Conservation (phyloP, 1,140 invertebrate species). For the Zaprionus africanus region DNA sequence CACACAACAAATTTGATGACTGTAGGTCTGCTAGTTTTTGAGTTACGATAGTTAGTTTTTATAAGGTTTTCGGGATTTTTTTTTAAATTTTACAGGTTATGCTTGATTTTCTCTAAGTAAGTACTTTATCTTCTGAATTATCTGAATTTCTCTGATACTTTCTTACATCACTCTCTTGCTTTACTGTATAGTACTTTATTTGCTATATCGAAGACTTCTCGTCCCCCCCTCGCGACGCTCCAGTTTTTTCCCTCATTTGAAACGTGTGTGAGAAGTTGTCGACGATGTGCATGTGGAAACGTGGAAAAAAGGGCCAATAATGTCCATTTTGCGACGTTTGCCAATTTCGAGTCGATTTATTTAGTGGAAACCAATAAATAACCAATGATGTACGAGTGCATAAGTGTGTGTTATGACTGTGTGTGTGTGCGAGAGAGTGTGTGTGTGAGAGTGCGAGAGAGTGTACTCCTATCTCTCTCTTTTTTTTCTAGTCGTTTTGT, state of each 20-base stretch:
- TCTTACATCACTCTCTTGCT: too few species aligned
- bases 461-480: not conserved
- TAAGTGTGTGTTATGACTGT: slow-evolving; percentile 13
- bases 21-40: too few species aligned
- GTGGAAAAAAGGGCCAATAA: slow-evolving; percentile 62
- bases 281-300: slow-evolving; percentile 15
- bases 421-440: slow-evolving; percentile 8
- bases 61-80: too few species aligned
- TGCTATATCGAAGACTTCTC: not conserved
- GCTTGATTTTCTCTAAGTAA: too few species aligned
- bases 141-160: too few species aligned
- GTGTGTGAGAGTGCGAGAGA: not conserved
- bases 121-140: too few species aligned
- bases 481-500: not conserved
- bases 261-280: slow-evolving; percentile 14
- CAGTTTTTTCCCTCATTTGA: slow-evolving; percentile 2
- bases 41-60: too few species aligned
- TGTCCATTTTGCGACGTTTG: slow-evolving; percentile 81
- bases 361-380: slow-evolving; percentile 82
- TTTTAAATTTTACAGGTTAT: too few species aligned
- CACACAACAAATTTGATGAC: too few species aligned
- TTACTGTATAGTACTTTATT: too few species aligned
- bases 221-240: slow-evolving; percentile 3
- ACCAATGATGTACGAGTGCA: slow-evolving; percentile 70
- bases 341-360: slow-evolving; percentile 81